phyloP scores from a whole-genome alignment of 2,888 invertebrate species.

The Girardia tigrina region DNA sequence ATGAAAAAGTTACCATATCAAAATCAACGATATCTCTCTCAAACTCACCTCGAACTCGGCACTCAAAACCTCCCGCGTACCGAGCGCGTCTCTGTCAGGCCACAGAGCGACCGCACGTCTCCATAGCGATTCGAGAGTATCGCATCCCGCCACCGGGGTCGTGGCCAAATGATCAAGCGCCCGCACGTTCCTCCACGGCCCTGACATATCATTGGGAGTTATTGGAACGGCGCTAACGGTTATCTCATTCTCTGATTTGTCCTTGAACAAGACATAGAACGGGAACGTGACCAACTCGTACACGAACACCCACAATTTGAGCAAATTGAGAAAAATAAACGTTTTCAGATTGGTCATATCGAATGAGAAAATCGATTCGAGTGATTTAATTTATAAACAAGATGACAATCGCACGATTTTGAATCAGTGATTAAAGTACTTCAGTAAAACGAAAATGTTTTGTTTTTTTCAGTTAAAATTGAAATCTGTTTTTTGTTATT shows the following conservation, averaged over 20 bases:
- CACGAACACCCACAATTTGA: background rate
- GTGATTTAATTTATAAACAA: background rate
- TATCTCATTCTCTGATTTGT: background rate
- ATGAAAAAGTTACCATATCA: too few relatives aligned
- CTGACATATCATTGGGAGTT: conserved; percentile 39
- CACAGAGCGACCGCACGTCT: conserved; percentile 64
- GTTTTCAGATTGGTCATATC: background rate
- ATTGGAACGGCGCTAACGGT: conserved; percentile 38
- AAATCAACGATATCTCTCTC: too few relatives aligned
- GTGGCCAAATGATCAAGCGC: conserved; percentile 41
- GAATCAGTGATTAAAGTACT: background rate
- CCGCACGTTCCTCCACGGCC: conserved; percentile 42
- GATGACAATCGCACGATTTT: background rate
- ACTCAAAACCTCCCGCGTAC: conserved; percentile 70
- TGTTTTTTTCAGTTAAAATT: too few relatives aligned
- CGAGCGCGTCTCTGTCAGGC: conserved; percentile 64
- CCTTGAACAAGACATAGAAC: background rate
- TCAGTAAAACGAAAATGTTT: background rate
- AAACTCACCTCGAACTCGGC: conserved; percentile 68
- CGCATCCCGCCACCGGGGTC: conserved; percentile 45
- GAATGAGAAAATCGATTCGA: background rate
- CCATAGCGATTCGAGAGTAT: conserved; percentile 58
- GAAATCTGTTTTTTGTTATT: too few relatives aligned
- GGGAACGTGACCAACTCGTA: background rate
- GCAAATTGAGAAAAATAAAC: background rate